Base-by-base conservation (phyloP, 2,113 vertebrate species). In the Baryphthengus martii region DNA sequence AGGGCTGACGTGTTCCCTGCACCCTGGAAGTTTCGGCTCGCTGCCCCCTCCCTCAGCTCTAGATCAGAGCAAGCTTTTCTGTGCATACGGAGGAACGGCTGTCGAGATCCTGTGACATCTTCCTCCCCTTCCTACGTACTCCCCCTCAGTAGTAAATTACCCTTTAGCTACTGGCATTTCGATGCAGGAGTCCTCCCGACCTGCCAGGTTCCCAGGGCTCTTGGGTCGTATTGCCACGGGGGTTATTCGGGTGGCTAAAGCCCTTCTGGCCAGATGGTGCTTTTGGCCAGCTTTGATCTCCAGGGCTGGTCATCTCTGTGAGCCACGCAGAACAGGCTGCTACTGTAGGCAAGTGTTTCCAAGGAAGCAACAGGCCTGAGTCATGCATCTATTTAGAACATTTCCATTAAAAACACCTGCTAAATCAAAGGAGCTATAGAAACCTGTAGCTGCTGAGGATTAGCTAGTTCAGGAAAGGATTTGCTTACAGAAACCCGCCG, bases 351-450 rank as follows among this genome's bases (percentile, higher is more conserved):
- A 93, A 90, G 93, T 94, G 95, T 97, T 96, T 96, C 96, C 96
- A 96, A 96, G 96, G 95, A 95, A 94, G 96, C 90, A 96, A 95
- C 65, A 68, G 73, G 88, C 88, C 79, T 95, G 96, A 97, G 90
- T 96, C 95, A 97, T 63, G 85, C 82, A 68, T 95, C 92, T 95
- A 92, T 95, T 96, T 96, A 93, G 93, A 96, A 97, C 92, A 94
- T 93, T 96, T 96, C 96, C 95, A 94, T 96, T 95, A 95, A 93
- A 97, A 96, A 97, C 90, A 96, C 93, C 76, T 86, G 90, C 91
- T 94, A 96, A 97, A 97, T 95, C 93, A 94, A 95, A 94, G 95
- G 49, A 92, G 70, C 92, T 96, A 93, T 95, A 96, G 93, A 93
- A 97, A 94, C 88, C 93, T 93, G 95, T 95, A 87, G 93, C 88